phyloP scores from a whole-genome alignment of 2,888 invertebrate species.

The Monopis laevigella region DNA sequence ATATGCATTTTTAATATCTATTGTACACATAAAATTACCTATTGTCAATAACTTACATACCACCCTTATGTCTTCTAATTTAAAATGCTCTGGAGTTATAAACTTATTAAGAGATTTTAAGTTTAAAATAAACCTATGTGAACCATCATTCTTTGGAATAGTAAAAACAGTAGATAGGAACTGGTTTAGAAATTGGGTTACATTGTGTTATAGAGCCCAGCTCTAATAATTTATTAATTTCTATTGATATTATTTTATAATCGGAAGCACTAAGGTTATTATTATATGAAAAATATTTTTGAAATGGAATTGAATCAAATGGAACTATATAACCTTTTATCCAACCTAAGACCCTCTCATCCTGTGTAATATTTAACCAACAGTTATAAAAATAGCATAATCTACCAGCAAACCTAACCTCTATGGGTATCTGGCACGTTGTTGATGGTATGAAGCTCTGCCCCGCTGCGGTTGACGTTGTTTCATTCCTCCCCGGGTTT shows the following conservation, averaged over 20 bases:
- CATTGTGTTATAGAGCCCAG: constrained; percentile 14
- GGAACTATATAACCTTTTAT: constrained; percentile 16
- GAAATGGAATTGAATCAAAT: constrained; percentile 12
- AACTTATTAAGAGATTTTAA: constrained; percentile 13
- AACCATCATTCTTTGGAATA: constrained; percentile 15
- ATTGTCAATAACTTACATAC: constrained; percentile 12
- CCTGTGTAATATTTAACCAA: constrained; percentile 14
- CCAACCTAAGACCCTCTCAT: constrained; percentile 13
- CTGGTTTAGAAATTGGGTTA: constrained; percentile 6
- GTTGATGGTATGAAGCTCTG: neutral
- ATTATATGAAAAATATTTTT: constrained; percentile 4
- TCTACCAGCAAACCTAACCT: constrained; percentile 15
- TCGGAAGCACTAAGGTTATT: constrained; percentile 9
- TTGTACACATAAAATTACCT: constrained; percentile 11
- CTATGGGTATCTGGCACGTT: constrained; percentile 8
- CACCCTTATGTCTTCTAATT: constrained; percentile 17
- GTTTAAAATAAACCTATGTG: constrained; percentile 17
- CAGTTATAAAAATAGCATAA: constrained; percentile 13
- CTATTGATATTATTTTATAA: neutral
- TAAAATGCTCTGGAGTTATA: constrained; percentile 16
- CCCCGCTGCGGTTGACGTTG: neutral
- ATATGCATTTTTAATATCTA: constrained; percentile 17
- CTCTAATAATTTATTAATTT: constrained; percentile 12
- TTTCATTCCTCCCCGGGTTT: neutral
- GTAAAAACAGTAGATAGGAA: constrained; percentile 15